Percentiles rank a stretch among this genome's conserved stretches.
Evolutionary conservation across 2,797 vertebrate species (phyloP).

Genomic region (Taeniopygia guttata): DNA sequence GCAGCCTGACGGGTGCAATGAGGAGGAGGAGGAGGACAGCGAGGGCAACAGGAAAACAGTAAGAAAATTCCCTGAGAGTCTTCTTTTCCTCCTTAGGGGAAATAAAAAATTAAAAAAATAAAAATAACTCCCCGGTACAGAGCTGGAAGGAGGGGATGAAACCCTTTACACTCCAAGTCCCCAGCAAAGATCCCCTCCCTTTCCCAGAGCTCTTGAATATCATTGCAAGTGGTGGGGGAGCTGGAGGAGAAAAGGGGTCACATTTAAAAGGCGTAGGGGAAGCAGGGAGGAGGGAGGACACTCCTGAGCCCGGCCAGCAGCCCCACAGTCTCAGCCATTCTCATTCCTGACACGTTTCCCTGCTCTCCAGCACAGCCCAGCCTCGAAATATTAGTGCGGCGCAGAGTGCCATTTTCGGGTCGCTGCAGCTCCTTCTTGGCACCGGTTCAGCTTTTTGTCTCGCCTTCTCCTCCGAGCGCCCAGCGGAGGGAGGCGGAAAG

Average conservation of each 20-base stretch:
- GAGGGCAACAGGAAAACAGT: background rate
- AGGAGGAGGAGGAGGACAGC: background rate
- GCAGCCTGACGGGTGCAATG: background rate
- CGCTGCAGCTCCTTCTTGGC: conserved; percentile 75
- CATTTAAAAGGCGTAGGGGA: conserved; percentile 21
- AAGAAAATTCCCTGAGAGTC: background rate
- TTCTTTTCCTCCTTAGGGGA: background rate
- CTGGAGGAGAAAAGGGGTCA: background rate
- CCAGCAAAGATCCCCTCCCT: background rate
- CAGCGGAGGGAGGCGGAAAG: background rate
- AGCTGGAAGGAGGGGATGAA: background rate
- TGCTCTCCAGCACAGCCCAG: conserved; percentile 46
- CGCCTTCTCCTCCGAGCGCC: conserved; percentile 38
- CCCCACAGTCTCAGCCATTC: conserved; percentile 6
- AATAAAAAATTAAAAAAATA: background rate
- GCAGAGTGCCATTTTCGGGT: conserved; percentile 62
- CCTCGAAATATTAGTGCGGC: conserved; percentile 65
- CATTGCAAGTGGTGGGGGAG: background rate
- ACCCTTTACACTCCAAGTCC: background rate
- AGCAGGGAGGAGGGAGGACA: background rate
- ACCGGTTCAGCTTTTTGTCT: conserved; percentile 81
- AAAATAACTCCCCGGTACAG: fast-evolving
- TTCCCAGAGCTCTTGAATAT: background rate
- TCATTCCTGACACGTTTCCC: conserved; percentile 64
- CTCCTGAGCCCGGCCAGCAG: conserved; percentile 11